Evolutionary conservation across 2,797 vertebrate species (phyloP).

Genomic region (Rhabdomys pumilio): DNA sequence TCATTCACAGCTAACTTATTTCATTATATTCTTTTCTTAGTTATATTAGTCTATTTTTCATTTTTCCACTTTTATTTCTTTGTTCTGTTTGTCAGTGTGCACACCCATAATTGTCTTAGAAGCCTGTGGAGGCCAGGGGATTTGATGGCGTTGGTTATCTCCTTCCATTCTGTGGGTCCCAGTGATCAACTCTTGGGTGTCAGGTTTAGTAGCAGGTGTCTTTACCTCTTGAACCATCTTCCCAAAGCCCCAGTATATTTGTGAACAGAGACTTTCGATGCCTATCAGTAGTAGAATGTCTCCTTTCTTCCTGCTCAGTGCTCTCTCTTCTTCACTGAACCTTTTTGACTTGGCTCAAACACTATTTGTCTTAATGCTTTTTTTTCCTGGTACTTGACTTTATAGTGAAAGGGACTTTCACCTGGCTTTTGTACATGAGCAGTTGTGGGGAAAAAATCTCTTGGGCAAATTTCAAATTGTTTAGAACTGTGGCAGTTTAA

Average conservation of each 20-base stretch:
- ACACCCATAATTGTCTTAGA: neutral
- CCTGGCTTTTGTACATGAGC: constrained; percentile 9
- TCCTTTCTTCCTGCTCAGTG: neutral
- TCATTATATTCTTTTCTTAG: neutral
- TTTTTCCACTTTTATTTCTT: neutral
- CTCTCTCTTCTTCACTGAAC: accelerated
- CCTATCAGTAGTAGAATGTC: neutral
- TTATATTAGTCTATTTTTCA: neutral
- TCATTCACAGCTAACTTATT: neutral
- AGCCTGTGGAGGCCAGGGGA: neutral
- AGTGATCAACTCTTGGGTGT: neutral
- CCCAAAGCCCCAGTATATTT: neutral
- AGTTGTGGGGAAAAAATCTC: constrained; percentile 15
- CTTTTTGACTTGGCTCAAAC: neutral
- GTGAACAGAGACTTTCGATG: neutral
- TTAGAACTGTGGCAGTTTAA: constrained; percentile 74
- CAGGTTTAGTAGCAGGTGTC: neutral
- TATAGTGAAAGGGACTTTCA: constrained; percentile 31
- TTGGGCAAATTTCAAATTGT: constrained; percentile 53
- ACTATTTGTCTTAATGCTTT: neutral
- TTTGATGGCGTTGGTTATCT: neutral
- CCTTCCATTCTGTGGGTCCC: neutral
- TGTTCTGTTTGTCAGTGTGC: neutral
- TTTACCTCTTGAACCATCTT: neutral
- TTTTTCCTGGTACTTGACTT: constrained; percentile 48